Conservation (phyloP, 2,888 invertebrate species). For the Papilio elwesi region DNA sequence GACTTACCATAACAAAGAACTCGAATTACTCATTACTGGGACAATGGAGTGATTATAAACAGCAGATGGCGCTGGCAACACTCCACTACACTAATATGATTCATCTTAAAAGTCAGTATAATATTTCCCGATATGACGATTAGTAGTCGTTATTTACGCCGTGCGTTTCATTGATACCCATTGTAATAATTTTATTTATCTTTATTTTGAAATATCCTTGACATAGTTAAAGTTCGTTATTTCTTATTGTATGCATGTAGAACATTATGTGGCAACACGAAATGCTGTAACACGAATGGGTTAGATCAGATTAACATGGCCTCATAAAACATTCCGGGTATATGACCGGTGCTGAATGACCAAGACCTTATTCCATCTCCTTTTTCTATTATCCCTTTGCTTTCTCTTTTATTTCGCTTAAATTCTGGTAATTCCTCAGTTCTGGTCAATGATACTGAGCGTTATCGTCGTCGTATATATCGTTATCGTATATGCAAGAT, state of each 20-base stretch:
- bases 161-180: background rate
- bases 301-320: background rate
- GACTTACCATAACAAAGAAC: background rate
- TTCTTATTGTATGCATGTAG: conserved; percentile 1
- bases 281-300: background rate
- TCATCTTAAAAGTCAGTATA: conserved; percentile 13
- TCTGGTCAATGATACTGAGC: no score
- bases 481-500: no score
- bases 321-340: background rate
- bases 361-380: no score
- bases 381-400: no score
- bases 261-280: background rate
- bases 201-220: conserved; percentile 12
- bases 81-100: conserved; percentile 1
- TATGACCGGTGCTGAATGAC: background rate
- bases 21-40: conserved; percentile 2
- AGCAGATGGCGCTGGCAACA: conserved; percentile 24
- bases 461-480: no score
- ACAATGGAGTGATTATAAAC: conserved; percentile 18
- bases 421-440: no score
- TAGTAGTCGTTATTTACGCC: background rate
- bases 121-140: conserved; percentile 5
- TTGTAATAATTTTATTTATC: conserved; percentile 10
- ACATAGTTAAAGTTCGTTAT: conserved; percentile 17
- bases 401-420: no score